These are phyloP conservation scores for Syngnathus typhle DNA, from an alignment of 2,113 vertebrate species.

Conservation along the genomic window DNA sequence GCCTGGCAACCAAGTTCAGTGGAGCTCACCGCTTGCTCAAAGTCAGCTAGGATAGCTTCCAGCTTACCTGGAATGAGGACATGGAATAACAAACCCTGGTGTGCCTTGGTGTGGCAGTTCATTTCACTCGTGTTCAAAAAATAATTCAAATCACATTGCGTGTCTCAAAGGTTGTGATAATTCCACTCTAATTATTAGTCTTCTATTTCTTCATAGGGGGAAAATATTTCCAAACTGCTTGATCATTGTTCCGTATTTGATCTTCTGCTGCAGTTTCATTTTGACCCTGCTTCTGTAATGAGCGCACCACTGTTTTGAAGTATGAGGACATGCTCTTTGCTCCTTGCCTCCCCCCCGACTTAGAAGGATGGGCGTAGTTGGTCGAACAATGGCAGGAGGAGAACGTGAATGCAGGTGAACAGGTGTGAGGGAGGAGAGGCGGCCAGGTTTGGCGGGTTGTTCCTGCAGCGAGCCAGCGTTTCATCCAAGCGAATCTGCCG, in stretches of 20 bases:
- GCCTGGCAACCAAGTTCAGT: background rate
- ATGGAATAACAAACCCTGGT: too few species aligned
- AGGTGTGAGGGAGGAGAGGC: slow-evolving; percentile 32
- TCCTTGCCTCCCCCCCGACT: slow-evolving; percentile 9
- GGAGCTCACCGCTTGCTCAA: too few species aligned
- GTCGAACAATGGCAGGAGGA: slow-evolving; percentile 43
- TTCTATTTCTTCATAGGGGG: too few species aligned
- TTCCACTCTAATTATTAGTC: too few species aligned
- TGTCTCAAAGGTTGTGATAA: too few species aligned
- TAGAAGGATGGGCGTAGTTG: slow-evolving; percentile 39
- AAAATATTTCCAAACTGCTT: too few species aligned
- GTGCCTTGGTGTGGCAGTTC: too few species aligned
- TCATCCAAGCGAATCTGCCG: slow-evolving; percentile 52
- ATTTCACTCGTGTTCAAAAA: background rate
- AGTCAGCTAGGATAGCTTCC: too few species aligned
- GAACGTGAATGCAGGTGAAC: slow-evolving; percentile 14
- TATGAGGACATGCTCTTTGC: background rate
- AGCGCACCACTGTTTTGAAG: background rate
- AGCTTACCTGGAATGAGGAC: too few species aligned
- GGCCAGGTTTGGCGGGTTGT: slow-evolving; percentile 68
- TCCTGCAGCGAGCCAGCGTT: slow-evolving; percentile 39
- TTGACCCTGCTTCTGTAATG: background rate
- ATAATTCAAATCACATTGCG: too few species aligned
- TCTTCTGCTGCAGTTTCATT: background rate
- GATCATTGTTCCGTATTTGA: slow-evolving; percentile 6